These are phyloP conservation scores for Mantis religiosa DNA, from an alignment of 2,888 invertebrate species.

Conservation along the genomic window DNA sequence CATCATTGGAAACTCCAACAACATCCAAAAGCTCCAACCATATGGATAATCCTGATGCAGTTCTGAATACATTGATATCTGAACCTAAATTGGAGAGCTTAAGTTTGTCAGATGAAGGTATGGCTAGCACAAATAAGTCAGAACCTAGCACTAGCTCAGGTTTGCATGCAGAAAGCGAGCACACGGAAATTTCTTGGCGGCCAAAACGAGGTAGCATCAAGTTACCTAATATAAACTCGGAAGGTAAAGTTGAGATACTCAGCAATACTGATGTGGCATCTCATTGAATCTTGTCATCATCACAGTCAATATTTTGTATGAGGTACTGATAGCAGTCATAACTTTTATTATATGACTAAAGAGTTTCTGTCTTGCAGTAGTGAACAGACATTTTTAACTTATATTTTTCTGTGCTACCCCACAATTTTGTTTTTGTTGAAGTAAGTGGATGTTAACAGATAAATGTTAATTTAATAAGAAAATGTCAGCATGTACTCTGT, in stretches of 20 bases:
- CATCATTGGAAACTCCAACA: background rate
- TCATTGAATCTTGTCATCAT: background rate
- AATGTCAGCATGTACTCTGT: no score
- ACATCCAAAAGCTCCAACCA: background rate
- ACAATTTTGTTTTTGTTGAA: background rate
- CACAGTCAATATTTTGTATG: background rate
- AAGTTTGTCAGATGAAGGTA: background rate
- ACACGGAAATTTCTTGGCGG: slow-evolving; percentile 40
- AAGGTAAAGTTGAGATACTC: slow-evolving; percentile 26
- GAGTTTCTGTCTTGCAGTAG: background rate
- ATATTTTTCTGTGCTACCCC: no score
- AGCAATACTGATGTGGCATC: background rate
- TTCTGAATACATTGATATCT: background rate
- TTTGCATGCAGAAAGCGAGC: slow-evolving; percentile 9
- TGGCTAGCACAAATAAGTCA: background rate
- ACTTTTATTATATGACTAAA: background rate
- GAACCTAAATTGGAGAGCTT: background rate
- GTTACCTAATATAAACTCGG: slow-evolving; percentile 38
- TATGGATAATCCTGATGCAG: background rate
- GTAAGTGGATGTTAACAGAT: no score
- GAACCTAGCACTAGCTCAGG: background rate
- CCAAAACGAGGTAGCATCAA: slow-evolving; percentile 45
- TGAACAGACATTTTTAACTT: background rate
- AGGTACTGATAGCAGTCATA: background rate
- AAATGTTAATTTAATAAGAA: no score